Evolutionary conservation across 2,888 invertebrate species (phyloP).

Genomic region (Phoenoteleia sp.): DNA sequence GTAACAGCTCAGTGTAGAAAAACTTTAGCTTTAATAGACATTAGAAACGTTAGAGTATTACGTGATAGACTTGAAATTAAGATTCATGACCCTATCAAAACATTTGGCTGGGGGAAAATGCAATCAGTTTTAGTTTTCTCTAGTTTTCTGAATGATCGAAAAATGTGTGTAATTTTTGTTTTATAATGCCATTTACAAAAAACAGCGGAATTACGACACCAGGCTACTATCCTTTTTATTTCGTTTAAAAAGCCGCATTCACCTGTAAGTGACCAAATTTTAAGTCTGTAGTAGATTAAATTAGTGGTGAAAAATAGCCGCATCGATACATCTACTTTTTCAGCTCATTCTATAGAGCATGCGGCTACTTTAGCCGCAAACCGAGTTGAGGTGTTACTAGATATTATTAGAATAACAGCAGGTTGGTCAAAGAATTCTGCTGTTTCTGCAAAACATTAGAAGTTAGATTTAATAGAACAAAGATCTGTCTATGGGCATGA

Average conservation of each 20-base stretch:
- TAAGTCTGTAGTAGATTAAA: neutral
- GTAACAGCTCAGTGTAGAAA: slow-evolving; percentile 67
- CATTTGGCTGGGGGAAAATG: slow-evolving; percentile 17
- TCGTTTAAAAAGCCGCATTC: neutral
- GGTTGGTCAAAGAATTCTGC: too few relatives aligned
- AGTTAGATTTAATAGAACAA: too few relatives aligned
- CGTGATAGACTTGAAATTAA: slow-evolving; percentile 42
- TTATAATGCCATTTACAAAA: neutral
- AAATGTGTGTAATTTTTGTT: neutral
- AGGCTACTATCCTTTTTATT: neutral
- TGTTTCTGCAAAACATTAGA: too few relatives aligned
- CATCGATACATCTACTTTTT: too few relatives aligned
- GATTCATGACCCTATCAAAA: slow-evolving; percentile 57
- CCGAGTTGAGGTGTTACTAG: too few relatives aligned
- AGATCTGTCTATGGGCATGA: too few relatives aligned
- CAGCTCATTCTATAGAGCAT: too few relatives aligned
- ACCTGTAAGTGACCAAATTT: neutral
- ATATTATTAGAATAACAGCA: too few relatives aligned
- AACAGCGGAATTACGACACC: neutral
- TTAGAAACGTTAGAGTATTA: slow-evolving; percentile 52
- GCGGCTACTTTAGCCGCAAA: too few relatives aligned
- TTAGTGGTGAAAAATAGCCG: neutral
- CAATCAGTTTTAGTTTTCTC: slow-evolving; percentile 37
- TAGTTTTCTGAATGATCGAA: neutral
- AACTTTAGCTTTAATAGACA: slow-evolving; percentile 59